Conservation (phyloP, 2,113 vertebrate species). For the Litocranius walleri region DNA sequence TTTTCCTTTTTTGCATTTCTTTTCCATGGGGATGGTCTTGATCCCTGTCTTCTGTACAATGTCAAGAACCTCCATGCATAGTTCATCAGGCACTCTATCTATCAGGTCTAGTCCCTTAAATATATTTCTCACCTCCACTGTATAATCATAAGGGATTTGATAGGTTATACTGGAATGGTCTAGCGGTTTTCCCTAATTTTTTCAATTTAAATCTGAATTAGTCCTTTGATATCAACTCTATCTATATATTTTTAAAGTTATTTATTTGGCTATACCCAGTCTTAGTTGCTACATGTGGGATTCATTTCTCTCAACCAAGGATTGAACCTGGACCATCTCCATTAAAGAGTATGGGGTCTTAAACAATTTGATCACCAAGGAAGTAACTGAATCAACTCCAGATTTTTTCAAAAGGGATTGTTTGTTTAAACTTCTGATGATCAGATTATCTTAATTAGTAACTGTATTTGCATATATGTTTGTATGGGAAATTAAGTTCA, state of each 20-base stretch:
- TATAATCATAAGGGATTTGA: no score
- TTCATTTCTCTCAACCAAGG: neutral
- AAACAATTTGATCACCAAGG: neutral
- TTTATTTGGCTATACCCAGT: neutral
- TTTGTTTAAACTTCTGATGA: neutral
- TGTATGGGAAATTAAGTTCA: neutral
- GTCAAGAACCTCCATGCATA: rapidly evolving
- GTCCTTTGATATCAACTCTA: neutral
- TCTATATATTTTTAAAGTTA: neutral
- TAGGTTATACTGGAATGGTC: no score
- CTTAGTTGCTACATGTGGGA: neutral
- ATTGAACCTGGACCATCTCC: neutral
- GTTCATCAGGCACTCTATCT: no score
- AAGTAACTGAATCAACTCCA: neutral
- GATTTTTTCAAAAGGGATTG: neutral
- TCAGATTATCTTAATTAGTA: neutral
- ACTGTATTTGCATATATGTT: neutral
- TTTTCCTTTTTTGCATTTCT: no score
- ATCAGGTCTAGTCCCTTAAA: no score
- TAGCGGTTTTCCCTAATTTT: no score
- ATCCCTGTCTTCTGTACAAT: no score
- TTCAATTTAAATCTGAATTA: neutral
- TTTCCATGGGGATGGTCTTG: no score
- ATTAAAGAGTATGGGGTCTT: neutral
- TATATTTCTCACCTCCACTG: no score